Percentiles rank a stretch among this genome's conserved stretches.
Evolutionary conservation across 2,113 vertebrate species (phyloP).

Genomic region (Noturus placidus): DNA sequence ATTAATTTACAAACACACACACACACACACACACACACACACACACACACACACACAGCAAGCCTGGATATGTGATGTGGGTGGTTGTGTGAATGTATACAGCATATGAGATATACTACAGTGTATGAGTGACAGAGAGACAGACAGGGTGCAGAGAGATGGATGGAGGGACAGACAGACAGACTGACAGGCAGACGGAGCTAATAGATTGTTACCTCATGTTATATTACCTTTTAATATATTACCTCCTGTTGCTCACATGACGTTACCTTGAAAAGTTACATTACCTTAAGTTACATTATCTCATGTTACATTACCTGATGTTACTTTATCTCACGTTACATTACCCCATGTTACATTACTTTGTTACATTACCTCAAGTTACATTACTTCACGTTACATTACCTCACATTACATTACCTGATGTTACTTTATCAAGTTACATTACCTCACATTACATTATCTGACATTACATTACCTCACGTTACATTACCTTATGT

Average conservation of each 20-base stretch:
- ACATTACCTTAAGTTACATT: no score
- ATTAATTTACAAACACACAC: no score
- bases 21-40: neutral
- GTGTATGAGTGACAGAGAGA: neutral
- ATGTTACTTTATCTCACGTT: no score
- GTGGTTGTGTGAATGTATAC: neutral
- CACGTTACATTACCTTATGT: no score
- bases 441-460: neutral
- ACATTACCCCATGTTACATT: neutral
- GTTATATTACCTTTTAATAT: neutral
- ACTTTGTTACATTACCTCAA: neutral
- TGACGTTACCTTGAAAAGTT: no score
- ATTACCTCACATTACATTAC: neutral
- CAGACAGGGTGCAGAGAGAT: neutral
- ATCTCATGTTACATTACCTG: no score
- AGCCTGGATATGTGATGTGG: neutral
- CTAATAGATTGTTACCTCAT: no score
- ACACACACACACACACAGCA: neutral
- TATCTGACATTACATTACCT: neutral
- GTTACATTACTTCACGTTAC: neutral
- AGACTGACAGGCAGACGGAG: neutral
- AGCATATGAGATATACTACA: slow-evolving; percentile 45
- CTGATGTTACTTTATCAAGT: neutral
- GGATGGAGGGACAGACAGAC: neutral
- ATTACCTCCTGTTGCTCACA: neutral